Evolutionary conservation across 1,140 invertebrate species (phyloP), one percentile per base, ranked within the genome.

Genomic region (Tenebrio molitor): DNA sequence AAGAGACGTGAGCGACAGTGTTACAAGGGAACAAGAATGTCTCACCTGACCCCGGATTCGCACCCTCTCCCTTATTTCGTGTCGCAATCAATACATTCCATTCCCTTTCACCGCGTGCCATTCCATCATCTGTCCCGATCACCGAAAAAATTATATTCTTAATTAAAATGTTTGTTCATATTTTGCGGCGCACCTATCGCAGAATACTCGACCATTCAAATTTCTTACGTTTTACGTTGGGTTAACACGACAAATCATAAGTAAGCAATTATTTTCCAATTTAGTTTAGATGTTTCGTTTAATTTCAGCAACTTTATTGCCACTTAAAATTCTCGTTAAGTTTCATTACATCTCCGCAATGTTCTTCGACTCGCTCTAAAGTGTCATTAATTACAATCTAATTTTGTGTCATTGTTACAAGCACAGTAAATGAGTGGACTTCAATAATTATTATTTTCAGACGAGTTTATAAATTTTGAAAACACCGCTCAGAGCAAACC

Each of bases 11-110:
- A 71, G 58, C 62, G 70, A 53, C 62, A 66, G 34, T 71, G 50
- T 63, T 71, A 71, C 69, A 65, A 72, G 70, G 42, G 62, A 72
- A 71, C 70, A 66, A 66, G 70, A 72, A 66, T 66, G 62, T 72
- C 62, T 72, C 70, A 72, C 70, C 70, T 72, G 69, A 71, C 69
- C 53, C 69, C 21, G 46, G 33, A 69, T 69, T 69, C 68, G 68
- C 39, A 64, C 69, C 58, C 58, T 65, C 36, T 23, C 69, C 17
- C 39, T n/a, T n/a, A 14, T 44, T 64, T 63, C 14, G 21, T 29
- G 33, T 5, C 29, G 69, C 19, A 65, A 71, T 71, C 69, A 71
- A 71, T 71, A 71, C 44, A 64, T 71, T 71, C 69, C 69, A 62
- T 71, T 71, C 58, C 53, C 58, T 71, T 71, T 71, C 58, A 64